A percentile compares a stretch with the other conserved stretches of the same genome.
phyloP scores from a whole-genome alignment of 1,140 invertebrate species.

The Diuraphis noxia region DNA sequence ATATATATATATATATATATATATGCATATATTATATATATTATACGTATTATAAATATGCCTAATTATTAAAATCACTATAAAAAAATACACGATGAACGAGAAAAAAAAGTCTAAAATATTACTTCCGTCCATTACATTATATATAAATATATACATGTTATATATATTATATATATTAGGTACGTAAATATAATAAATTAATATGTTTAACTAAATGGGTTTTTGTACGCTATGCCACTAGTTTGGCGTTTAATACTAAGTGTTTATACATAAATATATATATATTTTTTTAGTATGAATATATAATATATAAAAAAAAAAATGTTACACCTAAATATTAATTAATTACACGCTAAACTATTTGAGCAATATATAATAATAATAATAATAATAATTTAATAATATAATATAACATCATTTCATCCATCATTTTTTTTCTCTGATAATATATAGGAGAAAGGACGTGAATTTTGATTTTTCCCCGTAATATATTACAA shows the following conservation, averaged over 20 bases:
- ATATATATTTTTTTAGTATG: slow-evolving; percentile 1
- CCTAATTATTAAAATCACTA: slow-evolving; percentile 25
- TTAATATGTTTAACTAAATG: slow-evolving; percentile 1
- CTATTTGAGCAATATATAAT: slow-evolving; percentile 34
- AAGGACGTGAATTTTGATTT: not conserved
- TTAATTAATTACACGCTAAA: slow-evolving; percentile 31
- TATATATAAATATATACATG: slow-evolving; percentile 34
- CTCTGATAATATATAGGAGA: no score
- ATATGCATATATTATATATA: not conserved
- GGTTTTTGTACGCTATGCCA: slow-evolving; percentile 23
- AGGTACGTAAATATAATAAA: not conserved
- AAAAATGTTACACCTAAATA: not conserved
- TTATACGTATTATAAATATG: slow-evolving; percentile 21
- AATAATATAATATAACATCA: not conserved
- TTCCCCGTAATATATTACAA: not conserved
- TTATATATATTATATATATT: slow-evolving; percentile 12
- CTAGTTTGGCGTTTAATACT: slow-evolving; percentile 14
- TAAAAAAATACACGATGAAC: not conserved
- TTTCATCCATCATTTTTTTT: not conserved
- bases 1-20: not conserved
- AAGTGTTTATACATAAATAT: not conserved
- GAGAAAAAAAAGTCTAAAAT: slow-evolving; percentile 23
- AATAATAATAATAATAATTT: slow-evolving; percentile 1
- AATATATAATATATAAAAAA: not conserved
- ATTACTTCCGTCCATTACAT: slow-evolving; percentile 43